Evolutionary conservation across 2,113 vertebrate species (phyloP).

Genomic region (Onychostruthus taczanowskii): DNA sequence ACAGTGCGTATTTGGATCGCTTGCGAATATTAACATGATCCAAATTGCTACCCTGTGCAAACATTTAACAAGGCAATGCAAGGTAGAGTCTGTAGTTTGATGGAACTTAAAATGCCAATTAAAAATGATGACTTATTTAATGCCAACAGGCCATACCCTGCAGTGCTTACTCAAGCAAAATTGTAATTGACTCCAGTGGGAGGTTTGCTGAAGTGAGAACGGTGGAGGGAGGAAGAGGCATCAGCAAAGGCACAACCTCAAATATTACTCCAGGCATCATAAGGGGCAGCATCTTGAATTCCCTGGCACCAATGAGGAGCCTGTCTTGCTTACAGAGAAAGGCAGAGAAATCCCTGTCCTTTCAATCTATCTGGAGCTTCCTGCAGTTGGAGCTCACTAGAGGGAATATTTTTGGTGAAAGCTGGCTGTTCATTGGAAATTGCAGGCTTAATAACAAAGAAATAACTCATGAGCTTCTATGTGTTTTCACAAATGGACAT

Average conservation of each 20-base stretch:
- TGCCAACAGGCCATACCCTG: conserved; percentile 49
- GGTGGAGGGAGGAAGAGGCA: background rate
- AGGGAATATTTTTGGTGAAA: background rate
- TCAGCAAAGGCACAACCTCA: background rate
- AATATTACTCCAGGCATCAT: background rate
- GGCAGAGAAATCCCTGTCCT: too few species aligned
- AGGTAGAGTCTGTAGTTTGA: conserved; percentile 36
- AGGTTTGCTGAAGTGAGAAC: background rate
- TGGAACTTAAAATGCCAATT: conserved; percentile 71
- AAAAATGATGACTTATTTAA: conserved; percentile 76
- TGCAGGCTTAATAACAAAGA: background rate
- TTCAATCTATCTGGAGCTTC: background rate
- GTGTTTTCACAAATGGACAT: background rate
- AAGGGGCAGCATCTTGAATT: background rate
- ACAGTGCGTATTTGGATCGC: background rate
- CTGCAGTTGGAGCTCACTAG: background rate
- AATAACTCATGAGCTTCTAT: background rate
- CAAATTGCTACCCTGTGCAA: conserved; percentile 65
- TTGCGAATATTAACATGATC: conserved; percentile 12
- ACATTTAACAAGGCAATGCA: conserved; percentile 50
- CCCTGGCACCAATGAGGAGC: background rate
- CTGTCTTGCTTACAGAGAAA: background rate
- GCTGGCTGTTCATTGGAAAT: background rate
- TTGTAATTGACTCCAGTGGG: conserved; percentile 61
- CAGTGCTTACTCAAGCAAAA: conserved; percentile 57